Base-by-base conservation (phyloP, 1,140 invertebrate species). In the Cydia pomonella region DNA sequence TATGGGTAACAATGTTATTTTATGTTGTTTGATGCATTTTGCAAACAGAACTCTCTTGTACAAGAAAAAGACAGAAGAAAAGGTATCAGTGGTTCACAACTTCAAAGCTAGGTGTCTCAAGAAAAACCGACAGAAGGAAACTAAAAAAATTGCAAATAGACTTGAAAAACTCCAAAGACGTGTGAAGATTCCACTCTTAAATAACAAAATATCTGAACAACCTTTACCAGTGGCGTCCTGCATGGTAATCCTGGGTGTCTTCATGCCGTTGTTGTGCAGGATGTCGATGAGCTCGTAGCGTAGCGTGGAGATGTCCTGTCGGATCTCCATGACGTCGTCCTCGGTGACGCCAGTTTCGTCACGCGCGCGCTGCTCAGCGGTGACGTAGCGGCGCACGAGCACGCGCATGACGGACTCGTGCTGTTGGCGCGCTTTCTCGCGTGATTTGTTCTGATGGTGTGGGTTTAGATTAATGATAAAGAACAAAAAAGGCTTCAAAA, bases 291-390 rank as follows among this genome's bases (percentile, higher is more conserved):
- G 93, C 84, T 99, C 98, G 87, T 96, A 98, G 53, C 96, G 94
- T 27, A 98, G 93, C 0, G 96, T 96, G 10, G 96, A 97, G 77
- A 99, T 98, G 85, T 99, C 98, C 78, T 99, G 98, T 84, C 98
- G 96, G 77, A 99, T 98, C 94, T 99, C 98, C 94, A 98, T 98
- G 50, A 99, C 96, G 87, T 99, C 98, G 89, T 99, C 98, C 85
- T 99, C 98, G 0, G 97, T 98, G 5, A 99, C 97, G 6, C 96
- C 96, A 75, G 95, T 96, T 38, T 97, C 97, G 84, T 98, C 97
- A 59, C 96, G 93, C 77, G 96, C 97, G 29, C 95, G 91, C 87
- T 98, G 97, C 86, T 97, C 97, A 1, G 96, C 95, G 0, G 96
- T 97, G 1, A 98, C 95, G 88, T 97, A 98, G 3, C 97, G 94